These are phyloP conservation scores for Coturnix japonica DNA, from an alignment of 2,113 vertebrate species.

Conservation along the genomic window DNA sequence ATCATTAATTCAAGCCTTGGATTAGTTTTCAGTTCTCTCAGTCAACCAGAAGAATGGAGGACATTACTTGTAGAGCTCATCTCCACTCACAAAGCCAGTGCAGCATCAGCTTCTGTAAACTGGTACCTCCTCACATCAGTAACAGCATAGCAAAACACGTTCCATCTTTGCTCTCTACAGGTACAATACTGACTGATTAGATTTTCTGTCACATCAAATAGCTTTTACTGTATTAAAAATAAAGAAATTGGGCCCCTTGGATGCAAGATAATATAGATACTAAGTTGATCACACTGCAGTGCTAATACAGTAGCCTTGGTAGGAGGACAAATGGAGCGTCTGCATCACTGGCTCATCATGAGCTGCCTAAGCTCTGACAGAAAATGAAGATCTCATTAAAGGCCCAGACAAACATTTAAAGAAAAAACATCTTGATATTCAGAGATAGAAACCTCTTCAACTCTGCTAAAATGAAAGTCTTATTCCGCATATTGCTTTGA, in stretches of 20 bases:
- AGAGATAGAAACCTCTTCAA: neutral
- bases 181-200: neutral
- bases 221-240: neutral
- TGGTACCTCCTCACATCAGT: neutral
- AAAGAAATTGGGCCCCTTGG: neutral
- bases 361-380: neutral
- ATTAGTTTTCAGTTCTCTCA: constrained; percentile 8
- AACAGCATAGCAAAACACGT: neutral
- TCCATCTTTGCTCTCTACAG: neutral
- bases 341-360: neutral
- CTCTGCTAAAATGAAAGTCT: neutral
- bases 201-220: neutral
- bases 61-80: neutral
- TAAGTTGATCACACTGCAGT: neutral
- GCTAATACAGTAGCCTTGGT: neutral
- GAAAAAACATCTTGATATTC: constrained; percentile 23
- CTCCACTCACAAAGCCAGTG: neutral
- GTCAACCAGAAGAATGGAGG: neutral
- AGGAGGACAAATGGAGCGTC: neutral
- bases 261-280: neutral
- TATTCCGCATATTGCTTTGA: neutral
- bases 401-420: constrained; percentile 37
- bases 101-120: neutral
- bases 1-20: neutral
- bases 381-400: neutral